Evolutionary conservation across 1,140 invertebrate species (phyloP).

Genomic region (Oedothorax gibbosus): DNA sequence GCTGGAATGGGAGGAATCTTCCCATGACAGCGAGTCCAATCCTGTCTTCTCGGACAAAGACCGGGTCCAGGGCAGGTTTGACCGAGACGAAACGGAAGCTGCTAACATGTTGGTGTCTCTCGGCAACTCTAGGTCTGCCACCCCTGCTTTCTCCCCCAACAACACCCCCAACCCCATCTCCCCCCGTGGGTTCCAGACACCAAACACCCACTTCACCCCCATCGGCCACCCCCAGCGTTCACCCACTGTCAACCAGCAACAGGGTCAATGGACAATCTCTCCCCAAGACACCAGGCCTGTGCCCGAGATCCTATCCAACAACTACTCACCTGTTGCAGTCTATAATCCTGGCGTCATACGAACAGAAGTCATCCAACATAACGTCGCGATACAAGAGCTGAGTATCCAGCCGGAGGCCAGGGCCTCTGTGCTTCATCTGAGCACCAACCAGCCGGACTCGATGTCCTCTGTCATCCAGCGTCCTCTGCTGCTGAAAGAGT

Average conservation of each 20-base stretch:
- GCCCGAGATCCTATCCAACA: conserved; percentile 36
- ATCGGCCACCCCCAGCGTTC: conserved; percentile 50
- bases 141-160: conserved; percentile 85
- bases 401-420: conserved; percentile 44
- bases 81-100: conserved; percentile 94
- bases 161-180: conserved; percentile 60
- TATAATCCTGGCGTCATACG: conserved; percentile 52
- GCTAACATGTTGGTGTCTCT: conserved; percentile 96
- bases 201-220: conserved; percentile 50
- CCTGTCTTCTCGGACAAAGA: conserved; percentile 77
- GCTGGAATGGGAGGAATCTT: conserved; percentile 88
- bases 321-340: neutral
- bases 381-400: conserved; percentile 29
- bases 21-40: conserved; percentile 77
- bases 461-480: conserved; percentile 34
- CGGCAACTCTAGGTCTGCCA: conserved; percentile 88
- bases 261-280: conserved; percentile 37
- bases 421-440: conserved; percentile 56
- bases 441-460: conserved; percentile 47
- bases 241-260: conserved; percentile 44
- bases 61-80: conserved; percentile 79
- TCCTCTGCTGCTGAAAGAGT: conserved; percentile 2
- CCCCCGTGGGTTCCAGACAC: conserved; percentile 41
- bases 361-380: conserved; percentile 54
- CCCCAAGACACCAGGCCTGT: conserved; percentile 32